Percentiles rank a stretch among this genome's conserved stretches.
phyloP scores from a whole-genome alignment of 1,140 invertebrate species.

The Zaprionus camerounensis region DNA sequence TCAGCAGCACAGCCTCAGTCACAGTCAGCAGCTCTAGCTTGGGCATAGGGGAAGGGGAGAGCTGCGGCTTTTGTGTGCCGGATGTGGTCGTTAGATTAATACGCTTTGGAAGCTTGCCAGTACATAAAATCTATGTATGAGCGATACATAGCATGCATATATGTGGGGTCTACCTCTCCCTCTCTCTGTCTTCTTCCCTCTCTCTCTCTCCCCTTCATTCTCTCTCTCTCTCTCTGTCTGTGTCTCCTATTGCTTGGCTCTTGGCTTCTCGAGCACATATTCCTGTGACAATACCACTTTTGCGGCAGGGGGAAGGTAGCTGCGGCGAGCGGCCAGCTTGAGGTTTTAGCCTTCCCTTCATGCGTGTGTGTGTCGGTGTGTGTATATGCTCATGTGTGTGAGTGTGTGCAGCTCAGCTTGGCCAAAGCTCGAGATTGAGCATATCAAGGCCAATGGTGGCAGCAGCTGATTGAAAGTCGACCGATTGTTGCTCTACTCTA shows the following conservation, averaged over 20 bases:
- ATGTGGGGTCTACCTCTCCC: conserved; percentile 20
- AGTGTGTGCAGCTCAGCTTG: not conserved
- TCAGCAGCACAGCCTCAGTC: not conserved
- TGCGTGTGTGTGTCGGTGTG: conserved; percentile 18
- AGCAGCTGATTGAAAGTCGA: not conserved
- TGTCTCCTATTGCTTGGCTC: not conserved
- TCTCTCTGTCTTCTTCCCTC: not conserved
- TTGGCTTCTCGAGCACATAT: conserved; percentile 21
- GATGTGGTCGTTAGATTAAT: conserved; percentile 82
- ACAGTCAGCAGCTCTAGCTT: not conserved
- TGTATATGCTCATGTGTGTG: not conserved
- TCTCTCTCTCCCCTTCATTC: not conserved
- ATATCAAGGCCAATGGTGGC: conserved; percentile 39
- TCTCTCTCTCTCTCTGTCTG: not conserved
- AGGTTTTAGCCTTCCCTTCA: conserved; percentile 8
- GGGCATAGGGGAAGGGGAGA: not conserved
- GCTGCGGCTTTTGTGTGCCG: conserved; percentile 62
- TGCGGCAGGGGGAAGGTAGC: not conserved
- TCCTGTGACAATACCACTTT: conserved; percentile 28
- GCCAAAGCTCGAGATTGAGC: conserved; percentile 19
- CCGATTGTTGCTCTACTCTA: not conserved
- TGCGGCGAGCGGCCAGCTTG: conserved; percentile 27
- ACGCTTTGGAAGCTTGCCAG: conserved; percentile 80
- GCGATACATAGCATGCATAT: conserved; percentile 28
- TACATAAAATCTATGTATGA: conserved; percentile 80